phyloP scores from a whole-genome alignment of 2,888 invertebrate genomes.

The Ectemnius lituratus region DNA sequence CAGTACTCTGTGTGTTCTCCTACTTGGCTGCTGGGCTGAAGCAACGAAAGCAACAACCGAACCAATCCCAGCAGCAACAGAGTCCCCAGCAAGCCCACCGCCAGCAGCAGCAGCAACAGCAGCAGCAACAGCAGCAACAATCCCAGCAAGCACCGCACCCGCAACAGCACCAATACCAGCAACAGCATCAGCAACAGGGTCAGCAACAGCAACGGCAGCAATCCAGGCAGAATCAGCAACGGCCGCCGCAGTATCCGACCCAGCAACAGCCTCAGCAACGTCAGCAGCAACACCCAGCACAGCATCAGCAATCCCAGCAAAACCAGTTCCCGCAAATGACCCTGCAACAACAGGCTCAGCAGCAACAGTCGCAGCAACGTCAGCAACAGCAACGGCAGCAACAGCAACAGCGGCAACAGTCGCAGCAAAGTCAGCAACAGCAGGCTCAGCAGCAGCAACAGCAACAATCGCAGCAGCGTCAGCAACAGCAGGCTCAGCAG shows the following conservation, averaged over 20 bases:
- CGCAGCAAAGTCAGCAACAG: conserved; percentile 53
- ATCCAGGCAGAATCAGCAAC: conserved; percentile 48
- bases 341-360: conserved; percentile 58
- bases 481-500: conserved; percentile 68
- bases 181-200: conserved; percentile 71
- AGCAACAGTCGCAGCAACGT: conserved; percentile 73
- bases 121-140: conserved; percentile 69
- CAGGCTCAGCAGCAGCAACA: conserved; percentile 69
- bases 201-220: conserved; percentile 60
- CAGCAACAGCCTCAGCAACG: conserved; percentile 42
- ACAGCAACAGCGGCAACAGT: conserved; percentile 39
- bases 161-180: conserved; percentile 79
- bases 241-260: conserved; percentile 54
- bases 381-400: conserved; percentile 71
- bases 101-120: conserved; percentile 66
- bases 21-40: conserved; percentile 97
- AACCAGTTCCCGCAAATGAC: conserved; percentile 74
- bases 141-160: conserved; percentile 70
- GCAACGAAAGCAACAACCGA: conserved; percentile 79
- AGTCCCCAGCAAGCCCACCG: conserved; percentile 66
- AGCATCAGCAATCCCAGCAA: conserved; percentile 75
- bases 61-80: conserved; percentile 64
- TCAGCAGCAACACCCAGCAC: conserved; percentile 65
- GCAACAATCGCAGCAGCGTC: conserved; percentile 58
- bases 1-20: conserved; percentile 99